Percentiles rank a stretch among this genome's conserved stretches.
These are phyloP conservation scores for Danio kyathit DNA, from an alignment of 2,797 vertebrate genomes.

Conservation along the genomic window DNA sequence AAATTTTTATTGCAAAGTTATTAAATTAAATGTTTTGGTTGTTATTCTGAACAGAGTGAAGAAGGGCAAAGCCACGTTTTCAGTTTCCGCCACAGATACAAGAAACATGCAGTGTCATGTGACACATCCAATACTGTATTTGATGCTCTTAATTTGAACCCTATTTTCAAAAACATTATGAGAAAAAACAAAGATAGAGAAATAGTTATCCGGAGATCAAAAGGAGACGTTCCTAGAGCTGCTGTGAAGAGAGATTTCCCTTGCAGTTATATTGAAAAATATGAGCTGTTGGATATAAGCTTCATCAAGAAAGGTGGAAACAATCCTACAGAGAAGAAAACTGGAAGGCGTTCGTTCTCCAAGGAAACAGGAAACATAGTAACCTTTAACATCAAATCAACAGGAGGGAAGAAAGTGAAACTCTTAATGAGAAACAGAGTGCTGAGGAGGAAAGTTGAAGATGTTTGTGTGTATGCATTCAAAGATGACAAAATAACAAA, in stretches of 20 bases:
- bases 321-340: too few relatives aligned
- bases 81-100: neutral
- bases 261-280: conserved; percentile 40
- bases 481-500: conserved; percentile 60
- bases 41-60: neutral
- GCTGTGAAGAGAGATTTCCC: conserved; percentile 43
- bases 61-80: conserved; percentile 13
- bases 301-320: conserved; percentile 6
- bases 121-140: conserved; percentile 2
- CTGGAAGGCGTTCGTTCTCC: neutral
- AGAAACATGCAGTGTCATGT: neutral
- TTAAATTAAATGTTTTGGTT: neutral
- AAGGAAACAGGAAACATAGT: conserved; percentile 39
- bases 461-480: conserved; percentile 63
- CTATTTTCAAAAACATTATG: neutral
- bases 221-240: neutral
- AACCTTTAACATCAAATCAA: conserved; percentile 59
- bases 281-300: conserved; percentile 22
- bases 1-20: too few relatives aligned
- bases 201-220: conserved; percentile 13
- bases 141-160: conserved; percentile 6
- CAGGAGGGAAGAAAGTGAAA: conserved; percentile 16
- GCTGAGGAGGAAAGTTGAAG: rapidly evolving
- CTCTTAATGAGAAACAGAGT: conserved; percentile 50
- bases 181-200: neutral